Percentiles rank a stretch among this genome's conserved stretches.
These are phyloP conservation scores for Eulemur mongoz DNA, from an alignment of 2,797 vertebrate species.

Conservation along the genomic window DNA sequence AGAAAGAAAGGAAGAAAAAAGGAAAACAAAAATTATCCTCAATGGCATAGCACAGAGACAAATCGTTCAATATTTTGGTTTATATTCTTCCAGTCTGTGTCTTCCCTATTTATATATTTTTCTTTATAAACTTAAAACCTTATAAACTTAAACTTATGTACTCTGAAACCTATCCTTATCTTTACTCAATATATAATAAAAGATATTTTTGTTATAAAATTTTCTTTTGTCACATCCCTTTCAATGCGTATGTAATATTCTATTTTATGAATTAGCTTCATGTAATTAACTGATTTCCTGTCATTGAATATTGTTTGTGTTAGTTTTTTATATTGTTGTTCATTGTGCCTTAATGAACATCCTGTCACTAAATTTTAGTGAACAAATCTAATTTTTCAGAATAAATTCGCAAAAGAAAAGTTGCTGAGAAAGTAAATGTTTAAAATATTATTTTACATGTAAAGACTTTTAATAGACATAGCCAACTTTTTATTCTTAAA, in stretches of 20 bases:
- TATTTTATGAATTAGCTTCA: background rate
- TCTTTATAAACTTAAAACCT: background rate
- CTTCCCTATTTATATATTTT: background rate
- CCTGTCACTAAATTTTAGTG: background rate
- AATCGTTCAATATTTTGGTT: background rate
- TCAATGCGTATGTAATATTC: background rate
- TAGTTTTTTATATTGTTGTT: background rate
- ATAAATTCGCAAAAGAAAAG: background rate
- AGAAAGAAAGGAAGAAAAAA: background rate
- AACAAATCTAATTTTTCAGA: background rate
- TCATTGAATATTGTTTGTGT: background rate
- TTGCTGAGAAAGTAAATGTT: background rate
- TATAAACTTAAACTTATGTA: background rate
- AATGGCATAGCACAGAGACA: background rate
- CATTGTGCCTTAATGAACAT: background rate
- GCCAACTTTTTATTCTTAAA: background rate
- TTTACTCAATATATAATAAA: background rate
- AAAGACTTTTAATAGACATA: background rate
- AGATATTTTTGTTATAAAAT: background rate
- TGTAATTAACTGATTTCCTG: background rate
- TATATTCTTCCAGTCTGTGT: background rate
- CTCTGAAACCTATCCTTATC: background rate
- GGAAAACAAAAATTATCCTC: background rate
- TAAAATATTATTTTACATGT: background rate
- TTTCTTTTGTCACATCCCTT: background rate